Evolutionary conservation across 2,888 invertebrate genomes (phyloP).

Genomic region (Cantharis rufa): DNA sequence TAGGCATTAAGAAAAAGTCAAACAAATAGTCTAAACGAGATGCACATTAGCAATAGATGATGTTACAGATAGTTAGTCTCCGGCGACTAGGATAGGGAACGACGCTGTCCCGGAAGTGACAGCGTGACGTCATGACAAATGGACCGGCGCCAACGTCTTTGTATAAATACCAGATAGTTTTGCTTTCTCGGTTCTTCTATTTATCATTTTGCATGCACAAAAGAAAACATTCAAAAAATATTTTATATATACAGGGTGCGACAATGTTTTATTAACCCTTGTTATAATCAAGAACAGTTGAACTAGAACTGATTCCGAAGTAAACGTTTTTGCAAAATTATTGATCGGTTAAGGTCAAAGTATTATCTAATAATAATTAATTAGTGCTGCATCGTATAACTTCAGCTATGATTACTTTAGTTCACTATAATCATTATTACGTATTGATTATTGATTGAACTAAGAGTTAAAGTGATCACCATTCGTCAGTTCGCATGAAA

Average conservation of each 20-base stretch:
- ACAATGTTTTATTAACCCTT: not conserved
- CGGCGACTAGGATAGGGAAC: slow-evolving; percentile 35
- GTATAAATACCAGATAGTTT: slow-evolving; percentile 19
- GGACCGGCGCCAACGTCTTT: slow-evolving; percentile 54
- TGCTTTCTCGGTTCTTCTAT: slow-evolving; percentile 21
- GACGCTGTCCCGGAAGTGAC: slow-evolving; percentile 50
- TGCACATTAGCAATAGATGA: slow-evolving; percentile 40
- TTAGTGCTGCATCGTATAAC: not conserved
- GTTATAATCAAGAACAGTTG: too few species aligned
- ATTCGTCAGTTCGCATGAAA: too few species aligned
- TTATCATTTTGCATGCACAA: slow-evolving; percentile 9
- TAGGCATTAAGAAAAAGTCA: slow-evolving; percentile 2
- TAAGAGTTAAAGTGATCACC: too few species aligned
- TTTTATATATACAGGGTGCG: not conserved
- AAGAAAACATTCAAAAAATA: not conserved
- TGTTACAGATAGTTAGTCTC: slow-evolving; percentile 44
- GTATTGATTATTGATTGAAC: too few species aligned
- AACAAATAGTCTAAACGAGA: slow-evolving; percentile 25
- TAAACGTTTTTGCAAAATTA: not conserved
- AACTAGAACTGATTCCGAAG: too few species aligned
- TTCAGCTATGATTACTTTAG: too few species aligned
- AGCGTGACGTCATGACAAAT: slow-evolving; percentile 56
- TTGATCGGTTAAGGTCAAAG: not conserved
- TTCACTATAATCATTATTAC: too few species aligned
- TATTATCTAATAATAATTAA: not conserved